Base-by-base conservation (phyloP, 2,113 vertebrate genomes). In the Gopherus flavomarginatus region DNA sequence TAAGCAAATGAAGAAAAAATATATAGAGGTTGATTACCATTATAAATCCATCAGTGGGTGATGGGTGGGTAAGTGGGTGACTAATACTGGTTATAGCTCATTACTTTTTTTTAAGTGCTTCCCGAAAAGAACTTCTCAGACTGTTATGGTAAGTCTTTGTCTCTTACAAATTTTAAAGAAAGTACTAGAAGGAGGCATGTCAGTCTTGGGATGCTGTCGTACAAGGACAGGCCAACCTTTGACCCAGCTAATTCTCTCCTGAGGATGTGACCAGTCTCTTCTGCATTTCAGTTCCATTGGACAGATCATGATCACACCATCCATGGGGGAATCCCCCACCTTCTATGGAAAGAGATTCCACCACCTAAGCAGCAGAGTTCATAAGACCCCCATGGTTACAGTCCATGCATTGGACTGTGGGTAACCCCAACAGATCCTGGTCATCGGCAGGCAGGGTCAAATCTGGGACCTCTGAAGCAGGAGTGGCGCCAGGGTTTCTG, bases 111-210 rank as follows among this genome's bases (percentile, higher is more conserved):
- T 59, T 59, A 35, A 65, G 59, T 65, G 59, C 59, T 8, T 62
- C 9, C 47, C 72, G 49, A 65, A 88, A 94, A 86, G 29, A 81
- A 31, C 17, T 90, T 90, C 59, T 90, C 84, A 83, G 88, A 87
- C 72, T 69, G 80, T 65, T 27, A 12, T 75, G 83, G 75, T 80
- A 94, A 90, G 62, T 22, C 26, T 75, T 65, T 65, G 29, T 62
- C 59, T 47, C 54, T 52, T 56, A 53, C 49, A 69, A 5, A 85
- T 87, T 69, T 54, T 19, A 79, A 77, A 85, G n/a, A 77, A 21
- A 78, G 84, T 59, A 8, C 0, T 27, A n/a, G 59, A n/a, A 53
- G 1, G 9, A 82, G 29, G 50, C 11, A 2, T 56, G 6, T 47
- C 69, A 29, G 5, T 17, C 47, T 81, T 59, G 44, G 11, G 22